A percentile compares a stretch with the other conserved stretches of the same genome.
Conservation (phyloP, 2,797 vertebrate genomes). For the Gouania willdenowi region DNA sequence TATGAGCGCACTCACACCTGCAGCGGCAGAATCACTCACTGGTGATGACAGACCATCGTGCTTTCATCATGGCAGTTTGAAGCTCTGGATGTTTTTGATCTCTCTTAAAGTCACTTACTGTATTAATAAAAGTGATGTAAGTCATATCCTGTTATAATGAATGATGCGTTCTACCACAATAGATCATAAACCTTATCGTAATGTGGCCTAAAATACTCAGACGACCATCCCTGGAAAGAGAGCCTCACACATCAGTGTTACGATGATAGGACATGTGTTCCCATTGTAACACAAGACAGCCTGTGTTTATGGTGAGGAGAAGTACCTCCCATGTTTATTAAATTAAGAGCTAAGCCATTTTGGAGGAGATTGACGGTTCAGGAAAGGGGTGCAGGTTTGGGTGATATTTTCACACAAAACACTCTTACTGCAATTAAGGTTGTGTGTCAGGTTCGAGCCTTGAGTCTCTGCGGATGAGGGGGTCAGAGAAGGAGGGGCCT, state of each 20-base stretch:
- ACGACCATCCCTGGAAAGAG: constrained; percentile 25
- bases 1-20: constrained; percentile 10
- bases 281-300: constrained; percentile 71
- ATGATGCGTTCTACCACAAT: background rate
- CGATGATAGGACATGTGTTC: constrained; percentile 73
- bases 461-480: constrained; percentile 43
- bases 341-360: constrained; percentile 71
- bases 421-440: constrained; percentile 77
- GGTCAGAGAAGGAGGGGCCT: constrained; percentile 14
- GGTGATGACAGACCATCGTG: constrained; percentile 9
- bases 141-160: constrained; percentile 4
- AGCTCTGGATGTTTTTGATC: constrained; percentile 10
- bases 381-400: constrained; percentile 76
- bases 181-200: constrained; percentile 11
- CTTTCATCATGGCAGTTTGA: background rate
- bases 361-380: constrained; percentile 72
- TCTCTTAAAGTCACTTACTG: constrained; percentile 3
- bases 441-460: constrained; percentile 61
- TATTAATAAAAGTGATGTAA: constrained; percentile 1
- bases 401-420: constrained; percentile 83
- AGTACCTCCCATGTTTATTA: constrained; percentile 69
- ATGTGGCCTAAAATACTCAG: constrained; percentile 25
- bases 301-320: constrained; percentile 63
- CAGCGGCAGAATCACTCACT: constrained; percentile 9
- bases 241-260: constrained; percentile 52